These are phyloP conservation scores for Xestia xanthographa DNA, from an alignment of 2,888 invertebrate species.

Conservation along the genomic window DNA sequence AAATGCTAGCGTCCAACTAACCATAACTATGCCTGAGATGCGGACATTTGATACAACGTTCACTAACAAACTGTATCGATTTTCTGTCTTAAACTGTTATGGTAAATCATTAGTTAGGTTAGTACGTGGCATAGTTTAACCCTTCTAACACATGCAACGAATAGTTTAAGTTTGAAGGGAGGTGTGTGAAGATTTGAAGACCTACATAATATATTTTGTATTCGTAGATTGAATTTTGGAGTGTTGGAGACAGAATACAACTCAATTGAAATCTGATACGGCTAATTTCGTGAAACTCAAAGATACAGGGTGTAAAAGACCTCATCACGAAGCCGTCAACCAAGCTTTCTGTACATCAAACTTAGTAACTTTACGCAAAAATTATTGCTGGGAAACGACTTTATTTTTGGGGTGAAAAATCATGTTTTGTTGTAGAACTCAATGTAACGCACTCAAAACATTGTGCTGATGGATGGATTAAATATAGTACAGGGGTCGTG, in stretches of 20 bases:
- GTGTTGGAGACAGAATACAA: neutral
- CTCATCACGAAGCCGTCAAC: too few relatives aligned
- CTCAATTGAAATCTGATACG: neutral
- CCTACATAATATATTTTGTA: neutral
- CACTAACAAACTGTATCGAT: conserved; percentile 65
- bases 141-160: neutral
- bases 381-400: too few relatives aligned
- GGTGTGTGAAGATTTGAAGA: neutral
- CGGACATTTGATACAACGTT: conserved; percentile 69
- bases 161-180: neutral
- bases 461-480: too few relatives aligned
- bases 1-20: conserved; percentile 74
- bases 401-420: too few relatives aligned
- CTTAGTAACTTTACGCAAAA: too few relatives aligned
- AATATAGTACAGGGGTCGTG: too few relatives aligned
- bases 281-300: neutral
- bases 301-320: too few relatives aligned
- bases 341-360: too few relatives aligned
- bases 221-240: neutral
- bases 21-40: conserved; percentile 68
- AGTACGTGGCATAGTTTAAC: neutral
- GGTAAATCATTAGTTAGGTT: conserved; percentile 38
- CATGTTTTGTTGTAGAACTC: too few relatives aligned
- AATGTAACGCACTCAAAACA: too few relatives aligned
- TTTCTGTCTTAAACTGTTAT: conserved; percentile 60